Evolutionary conservation across 2,888 invertebrate species (phyloP).

Genomic region (Octonoba sinensis): DNA sequence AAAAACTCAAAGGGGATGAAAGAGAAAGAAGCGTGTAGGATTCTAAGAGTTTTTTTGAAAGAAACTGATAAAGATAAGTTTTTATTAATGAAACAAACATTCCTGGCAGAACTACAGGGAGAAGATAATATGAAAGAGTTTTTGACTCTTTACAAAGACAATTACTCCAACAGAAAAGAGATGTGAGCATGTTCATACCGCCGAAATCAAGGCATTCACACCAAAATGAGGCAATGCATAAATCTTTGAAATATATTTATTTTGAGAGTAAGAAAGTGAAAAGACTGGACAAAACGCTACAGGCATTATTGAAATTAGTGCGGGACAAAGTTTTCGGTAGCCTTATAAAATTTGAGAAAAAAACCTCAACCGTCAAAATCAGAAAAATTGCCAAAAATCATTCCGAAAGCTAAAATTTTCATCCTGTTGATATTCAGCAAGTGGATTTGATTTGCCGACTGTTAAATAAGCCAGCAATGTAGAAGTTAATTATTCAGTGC

Average conservation of each 20-base stretch:
- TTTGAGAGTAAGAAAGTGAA: constrained; percentile 15
- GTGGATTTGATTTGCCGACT: background rate
- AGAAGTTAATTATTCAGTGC: background rate
- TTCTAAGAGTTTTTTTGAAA: background rate
- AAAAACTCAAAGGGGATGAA: background rate
- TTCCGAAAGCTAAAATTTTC: background rate
- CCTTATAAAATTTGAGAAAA: constrained; percentile 8
- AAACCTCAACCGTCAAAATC: background rate
- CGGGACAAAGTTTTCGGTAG: constrained; percentile 12
- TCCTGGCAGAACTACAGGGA: background rate
- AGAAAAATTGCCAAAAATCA: constrained; percentile 2
- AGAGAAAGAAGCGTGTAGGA: constrained; percentile 14
- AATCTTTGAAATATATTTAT: constrained; percentile 11
- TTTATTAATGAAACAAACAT: background rate
- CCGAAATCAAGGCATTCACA: constrained; percentile 21
- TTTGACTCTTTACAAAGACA: background rate
- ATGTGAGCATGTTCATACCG: constrained; percentile 50
- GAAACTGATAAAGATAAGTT: constrained; percentile 13
- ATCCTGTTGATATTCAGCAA: background rate
- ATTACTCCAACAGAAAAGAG: constrained; percentile 14
- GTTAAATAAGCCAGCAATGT: background rate
- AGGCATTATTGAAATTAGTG: background rate
- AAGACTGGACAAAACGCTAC: constrained; percentile 17
- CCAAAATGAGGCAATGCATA: constrained; percentile 40
- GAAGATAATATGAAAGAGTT: constrained; percentile 9